Base-by-base conservation (phyloP, 2,888 invertebrate genomes). In the Myathropa florea region DNA sequence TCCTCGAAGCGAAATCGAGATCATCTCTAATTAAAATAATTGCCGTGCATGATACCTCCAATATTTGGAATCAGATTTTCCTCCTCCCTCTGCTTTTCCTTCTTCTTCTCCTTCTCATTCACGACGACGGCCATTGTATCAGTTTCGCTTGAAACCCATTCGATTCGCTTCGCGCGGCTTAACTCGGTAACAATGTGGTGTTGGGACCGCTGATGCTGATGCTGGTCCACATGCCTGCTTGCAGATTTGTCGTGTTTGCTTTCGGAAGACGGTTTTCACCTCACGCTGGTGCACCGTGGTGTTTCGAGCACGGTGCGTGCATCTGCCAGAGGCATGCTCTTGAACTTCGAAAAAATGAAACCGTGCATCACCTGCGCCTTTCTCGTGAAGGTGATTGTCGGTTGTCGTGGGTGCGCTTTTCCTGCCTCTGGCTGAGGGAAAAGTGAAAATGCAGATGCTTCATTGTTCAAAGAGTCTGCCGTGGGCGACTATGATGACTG, bases 91-190 rank as follows among this genome's bases (percentile, higher is more conserved):
- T 3, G 0, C 24, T 9, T 18, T 4, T 26, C 21, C n/a, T 4
- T 7, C 24, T 7, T 59, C 9, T 2, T 4, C 1, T 30, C 18
- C 12, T 9, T 63, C 23, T n/a, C 39, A 39, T 39, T 39, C 39
- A 39, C 46, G 46, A 18, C 18, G 0, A 1, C 18, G n/a, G 46
- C 46, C 18, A 46, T 46, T 46, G 46, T 46, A 46, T 46, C 39
- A 39, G 39, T 39, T 39, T 59, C 26, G 59, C 9, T 65, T 71
- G 1, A 36, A 73, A 68, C 77, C 81, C 77, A 85, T 85, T 73
- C 59, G 59, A 78, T 78, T 73, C 77, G 73, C 73, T 82, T 78
- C 85, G 77, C 82, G 73, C 82, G 24, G 73, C 68, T 82, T 73
- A 81, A 24, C 57, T 24, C 46, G 46, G 18, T 24, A 57, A 70